A percentile compares a stretch with the other conserved stretches of the same genome.
phyloP scores from a whole-genome alignment of 2,113 vertebrate species.

The Astur gentilis region DNA sequence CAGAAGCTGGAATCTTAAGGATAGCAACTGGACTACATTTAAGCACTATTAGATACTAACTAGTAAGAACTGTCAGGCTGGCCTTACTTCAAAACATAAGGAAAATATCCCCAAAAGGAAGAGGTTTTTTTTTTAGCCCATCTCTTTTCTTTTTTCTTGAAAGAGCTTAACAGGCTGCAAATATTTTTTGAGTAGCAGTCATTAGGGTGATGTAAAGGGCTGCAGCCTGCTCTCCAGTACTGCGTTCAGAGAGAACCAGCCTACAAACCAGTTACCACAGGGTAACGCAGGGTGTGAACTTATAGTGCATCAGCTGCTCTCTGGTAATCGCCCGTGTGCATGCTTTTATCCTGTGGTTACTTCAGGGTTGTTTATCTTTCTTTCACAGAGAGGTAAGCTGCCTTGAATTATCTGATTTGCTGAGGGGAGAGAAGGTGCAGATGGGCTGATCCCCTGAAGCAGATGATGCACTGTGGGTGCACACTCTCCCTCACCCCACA shows the following conservation, averaged over 20 bases:
- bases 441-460: background rate
- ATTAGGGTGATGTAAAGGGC: background rate
- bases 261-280: conserved; percentile 17
- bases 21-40: conserved; percentile 42
- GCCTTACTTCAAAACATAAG: conserved; percentile 58
- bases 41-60: conserved; percentile 51
- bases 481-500: background rate
- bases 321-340: background rate
- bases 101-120: conserved; percentile 57
- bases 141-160: conserved; percentile 35
- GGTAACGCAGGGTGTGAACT: background rate
- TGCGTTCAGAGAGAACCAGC: background rate
- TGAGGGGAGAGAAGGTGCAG: background rate
- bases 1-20: conserved; percentile 41
- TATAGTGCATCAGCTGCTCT: background rate
- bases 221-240: background rate
- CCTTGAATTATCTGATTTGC: background rate
- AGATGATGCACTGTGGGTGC: background rate
- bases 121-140: conserved; percentile 1
- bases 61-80: conserved; percentile 56
- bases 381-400: background rate
- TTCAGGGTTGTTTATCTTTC: background rate
- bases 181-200: background rate
- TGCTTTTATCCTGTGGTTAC: background rate
- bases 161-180: conserved; percentile 41